Percentiles rank a stretch among this genome's conserved stretches.
phyloP scores from a whole-genome alignment of 2,797 vertebrate species.

The Apogon hyalosoma region DNA sequence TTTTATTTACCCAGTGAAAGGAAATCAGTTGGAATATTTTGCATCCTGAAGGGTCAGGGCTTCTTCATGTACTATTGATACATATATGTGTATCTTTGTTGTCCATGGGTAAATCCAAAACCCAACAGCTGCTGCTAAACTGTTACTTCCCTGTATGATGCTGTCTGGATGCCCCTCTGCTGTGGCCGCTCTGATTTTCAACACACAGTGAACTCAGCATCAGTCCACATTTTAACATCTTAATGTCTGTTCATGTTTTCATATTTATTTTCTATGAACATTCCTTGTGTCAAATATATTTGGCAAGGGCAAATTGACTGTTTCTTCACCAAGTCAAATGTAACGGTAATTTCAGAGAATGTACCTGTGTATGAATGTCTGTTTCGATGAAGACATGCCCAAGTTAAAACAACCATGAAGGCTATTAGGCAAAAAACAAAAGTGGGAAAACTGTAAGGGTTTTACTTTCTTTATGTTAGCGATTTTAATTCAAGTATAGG shows the following conservation, averaged over 20 bases:
- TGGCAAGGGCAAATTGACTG: constrained; percentile 74
- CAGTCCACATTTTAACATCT: constrained; percentile 51
- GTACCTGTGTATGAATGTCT: constrained; percentile 86
- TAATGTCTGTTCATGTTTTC: constrained; percentile 53
- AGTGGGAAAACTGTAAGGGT: constrained; percentile 42
- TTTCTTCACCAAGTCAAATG: constrained; percentile 75
- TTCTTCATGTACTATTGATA: constrained; percentile 74
- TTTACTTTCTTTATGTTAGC: constrained; percentile 58
- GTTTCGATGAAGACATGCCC: constrained; percentile 69
- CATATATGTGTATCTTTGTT: constrained; percentile 79
- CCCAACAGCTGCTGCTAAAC: constrained; percentile 87
- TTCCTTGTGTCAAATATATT: constrained; percentile 62
- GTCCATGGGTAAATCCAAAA: constrained; percentile 82
- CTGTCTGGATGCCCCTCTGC: constrained; percentile 63
- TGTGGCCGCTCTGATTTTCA: constrained; percentile 56
- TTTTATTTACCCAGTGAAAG: constrained; percentile 72
- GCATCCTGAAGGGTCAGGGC: constrained; percentile 72
- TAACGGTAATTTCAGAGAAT: constrained; percentile 84
- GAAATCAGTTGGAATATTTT: constrained; percentile 65
- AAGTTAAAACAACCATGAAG: constrained; percentile 66
- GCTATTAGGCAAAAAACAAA: constrained; percentile 59
- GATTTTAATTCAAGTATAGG: constrained; percentile 51
- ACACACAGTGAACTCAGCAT: constrained; percentile 64
- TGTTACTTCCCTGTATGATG: constrained; percentile 76
- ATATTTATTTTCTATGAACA: constrained; percentile 71